These are phyloP conservation scores for Epinephelus coioides DNA, from an alignment of 2,797 vertebrate genomes.

Conservation along the genomic window DNA sequence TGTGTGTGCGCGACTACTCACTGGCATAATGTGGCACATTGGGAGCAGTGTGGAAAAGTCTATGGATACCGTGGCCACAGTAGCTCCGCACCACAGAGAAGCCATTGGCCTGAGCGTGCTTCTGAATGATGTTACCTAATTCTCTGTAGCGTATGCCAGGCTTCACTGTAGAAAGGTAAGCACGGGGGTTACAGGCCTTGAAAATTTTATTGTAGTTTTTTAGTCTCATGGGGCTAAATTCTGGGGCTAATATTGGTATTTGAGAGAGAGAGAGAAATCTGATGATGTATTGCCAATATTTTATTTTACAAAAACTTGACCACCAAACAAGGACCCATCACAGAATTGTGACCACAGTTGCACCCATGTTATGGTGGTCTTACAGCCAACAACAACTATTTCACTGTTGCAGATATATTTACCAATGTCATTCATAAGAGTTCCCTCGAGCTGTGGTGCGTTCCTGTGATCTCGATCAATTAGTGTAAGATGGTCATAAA, in stretches of 20 bases:
- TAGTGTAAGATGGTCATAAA: no score
- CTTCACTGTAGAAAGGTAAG: slow-evolving; percentile 87
- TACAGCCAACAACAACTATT: neutral
- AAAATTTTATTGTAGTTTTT: neutral
- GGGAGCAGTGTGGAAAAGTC: slow-evolving; percentile 97
- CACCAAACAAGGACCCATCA: neutral
- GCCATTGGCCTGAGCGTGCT: slow-evolving; percentile 95
- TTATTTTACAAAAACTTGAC: neutral
- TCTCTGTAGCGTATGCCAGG: slow-evolving; percentile 96
- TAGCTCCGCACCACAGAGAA: slow-evolving; percentile 99
- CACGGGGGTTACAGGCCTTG: neutral
- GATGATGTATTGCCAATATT: neutral
- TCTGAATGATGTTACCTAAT: slow-evolving; percentile 98
- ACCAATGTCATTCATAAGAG: no score
- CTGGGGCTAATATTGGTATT: no score
- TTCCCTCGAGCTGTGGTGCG: no score
- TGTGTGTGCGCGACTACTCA: slow-evolving; percentile 80
- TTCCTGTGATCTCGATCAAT: no score
- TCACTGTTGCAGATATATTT: no score
- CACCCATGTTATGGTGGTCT: no score
- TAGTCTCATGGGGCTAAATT: no score
- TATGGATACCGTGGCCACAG: slow-evolving; percentile 97
- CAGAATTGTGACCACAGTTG: no score
- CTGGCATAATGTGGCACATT: slow-evolving; percentile 99
- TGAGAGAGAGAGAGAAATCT: neutral